These are phyloP conservation scores for Amphibalanus amphitrite DNA, from an alignment of 1,140 invertebrate genomes.

Conservation along the genomic window DNA sequence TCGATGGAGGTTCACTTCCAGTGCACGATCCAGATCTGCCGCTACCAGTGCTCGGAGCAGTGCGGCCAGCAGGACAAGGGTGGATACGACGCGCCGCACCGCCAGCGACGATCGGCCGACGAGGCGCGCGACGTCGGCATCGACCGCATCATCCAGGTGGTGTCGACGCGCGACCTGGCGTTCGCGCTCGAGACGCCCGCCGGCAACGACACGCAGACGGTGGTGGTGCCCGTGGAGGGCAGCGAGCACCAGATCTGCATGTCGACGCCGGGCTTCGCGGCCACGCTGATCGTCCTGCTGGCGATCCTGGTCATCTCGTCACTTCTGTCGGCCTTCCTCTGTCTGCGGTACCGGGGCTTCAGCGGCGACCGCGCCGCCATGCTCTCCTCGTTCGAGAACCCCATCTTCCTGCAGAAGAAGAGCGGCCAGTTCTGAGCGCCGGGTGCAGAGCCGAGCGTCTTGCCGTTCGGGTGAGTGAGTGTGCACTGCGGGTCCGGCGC, in stretches of 20 bases:
- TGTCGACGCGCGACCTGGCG: conserved; percentile 65
- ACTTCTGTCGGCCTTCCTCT: conserved; percentile 62
- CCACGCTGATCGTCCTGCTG: conserved; percentile 59
- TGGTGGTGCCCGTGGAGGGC: conserved; percentile 15
- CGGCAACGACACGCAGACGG: conserved; percentile 24
- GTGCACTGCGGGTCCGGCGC: no score
- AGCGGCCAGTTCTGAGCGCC: conserved; percentile 16
- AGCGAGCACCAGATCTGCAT: conserved; percentile 62
- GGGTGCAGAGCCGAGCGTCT: no score
- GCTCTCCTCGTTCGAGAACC: conserved; percentile 20
- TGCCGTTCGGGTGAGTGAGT: no score
- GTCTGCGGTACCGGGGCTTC: conserved; percentile 40
- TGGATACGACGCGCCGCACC: no score
- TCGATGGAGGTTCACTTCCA: no score
- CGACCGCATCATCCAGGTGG: conserved; percentile 55
- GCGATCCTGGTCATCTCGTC: conserved; percentile 62
- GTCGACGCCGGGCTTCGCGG: conserved; percentile 74
- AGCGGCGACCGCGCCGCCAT: conserved; percentile 30
- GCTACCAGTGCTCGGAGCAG: conserved; percentile 79
- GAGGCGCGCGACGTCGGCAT: conserved; percentile 45
- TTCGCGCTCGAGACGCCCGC: conserved; percentile 42
- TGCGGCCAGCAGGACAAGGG: conserved; percentile 41
- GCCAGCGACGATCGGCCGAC: no score
- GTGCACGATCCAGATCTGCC: no score
- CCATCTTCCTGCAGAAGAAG: conserved; percentile 20